Evolutionary conservation across 2,113 vertebrate species (phyloP).

Genomic region (Poeciliopsis prolifica): DNA sequence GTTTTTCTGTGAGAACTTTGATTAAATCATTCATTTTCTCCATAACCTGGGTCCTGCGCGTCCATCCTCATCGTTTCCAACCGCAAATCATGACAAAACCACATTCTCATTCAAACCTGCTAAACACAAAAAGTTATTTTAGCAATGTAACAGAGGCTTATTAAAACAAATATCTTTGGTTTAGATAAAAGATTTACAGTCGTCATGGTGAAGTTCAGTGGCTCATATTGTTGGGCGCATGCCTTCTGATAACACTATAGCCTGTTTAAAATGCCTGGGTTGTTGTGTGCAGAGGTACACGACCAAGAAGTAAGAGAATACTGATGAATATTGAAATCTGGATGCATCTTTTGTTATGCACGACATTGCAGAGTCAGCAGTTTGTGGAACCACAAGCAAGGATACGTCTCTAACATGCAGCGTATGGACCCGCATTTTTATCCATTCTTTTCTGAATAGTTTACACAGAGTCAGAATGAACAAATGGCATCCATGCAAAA

Average conservation of each 20-base stretch:
- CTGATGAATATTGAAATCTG: not conserved
- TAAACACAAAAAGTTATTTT: not conserved
- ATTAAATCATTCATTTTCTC: too few relatives aligned
- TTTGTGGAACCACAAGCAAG: not conserved
- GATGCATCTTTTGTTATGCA: not conserved
- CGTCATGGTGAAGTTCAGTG: not conserved
- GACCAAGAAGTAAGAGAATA: not conserved
- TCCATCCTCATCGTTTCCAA: too few relatives aligned
- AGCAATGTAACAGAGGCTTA: not conserved
- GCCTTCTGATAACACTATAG: not conserved
- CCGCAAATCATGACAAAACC: not conserved
- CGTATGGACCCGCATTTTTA: not conserved
- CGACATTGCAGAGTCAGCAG: not conserved
- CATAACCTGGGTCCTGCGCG: too few relatives aligned
- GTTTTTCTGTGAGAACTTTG: too few relatives aligned
- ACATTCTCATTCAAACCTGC: not conserved
- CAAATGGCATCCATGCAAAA: not conserved
- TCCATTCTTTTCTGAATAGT: not conserved
- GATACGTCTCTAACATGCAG: not conserved
- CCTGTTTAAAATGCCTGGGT: not conserved
- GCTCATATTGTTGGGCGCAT: not conserved
- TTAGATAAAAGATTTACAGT: not conserved
- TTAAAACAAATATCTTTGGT: not conserved
- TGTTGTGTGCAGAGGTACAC: not conserved
- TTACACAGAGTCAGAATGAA: not conserved